Evolutionary conservation across 2,888 invertebrate genomes (phyloP).

Genomic region (Polyommatus icarus): DNA sequence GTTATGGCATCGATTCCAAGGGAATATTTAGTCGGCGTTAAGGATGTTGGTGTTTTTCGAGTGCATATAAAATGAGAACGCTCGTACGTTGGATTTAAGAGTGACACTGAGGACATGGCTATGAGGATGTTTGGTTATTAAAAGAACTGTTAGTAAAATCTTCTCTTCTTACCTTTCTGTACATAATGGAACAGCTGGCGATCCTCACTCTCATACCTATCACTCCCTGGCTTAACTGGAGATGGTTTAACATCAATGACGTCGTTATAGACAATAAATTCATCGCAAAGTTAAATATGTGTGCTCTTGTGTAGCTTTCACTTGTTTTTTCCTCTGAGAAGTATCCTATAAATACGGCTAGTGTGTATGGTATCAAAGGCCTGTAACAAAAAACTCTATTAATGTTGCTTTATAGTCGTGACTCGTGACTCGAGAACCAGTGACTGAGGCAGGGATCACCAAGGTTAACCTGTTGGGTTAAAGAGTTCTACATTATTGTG

Average conservation of each 20-base stretch:
- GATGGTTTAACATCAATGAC: slow-evolving; percentile 84
- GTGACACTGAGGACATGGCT: background rate
- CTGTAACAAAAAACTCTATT: slow-evolving; percentile 60
- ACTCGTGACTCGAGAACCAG: background rate
- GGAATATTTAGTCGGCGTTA: background rate
- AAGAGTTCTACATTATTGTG: background rate
- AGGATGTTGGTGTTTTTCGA: too few species aligned
- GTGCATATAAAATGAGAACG: too few species aligned
- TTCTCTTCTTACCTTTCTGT: slow-evolving; percentile 86
- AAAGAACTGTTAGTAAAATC: background rate
- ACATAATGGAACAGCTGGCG: slow-evolving; percentile 89
- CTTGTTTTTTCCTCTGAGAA: slow-evolving; percentile 77
- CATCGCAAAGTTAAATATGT: slow-evolving; percentile 83
- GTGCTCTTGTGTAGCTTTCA: slow-evolving; percentile 80
- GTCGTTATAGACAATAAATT: slow-evolving; percentile 80
- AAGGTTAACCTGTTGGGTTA: background rate
- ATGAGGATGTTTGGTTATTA: background rate
- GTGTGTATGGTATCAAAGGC: slow-evolving; percentile 81
- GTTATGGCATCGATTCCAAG: background rate
- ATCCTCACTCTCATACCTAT: slow-evolving; percentile 89
- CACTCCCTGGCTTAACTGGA: slow-evolving; percentile 76
- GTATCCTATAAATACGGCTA: slow-evolving; percentile 83
- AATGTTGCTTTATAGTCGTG: background rate
- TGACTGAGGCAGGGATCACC: background rate
- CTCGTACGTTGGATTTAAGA: background rate